phyloP scores from a whole-genome alignment of 2,797 vertebrate species.

The Rhinogobio ventralis region DNA sequence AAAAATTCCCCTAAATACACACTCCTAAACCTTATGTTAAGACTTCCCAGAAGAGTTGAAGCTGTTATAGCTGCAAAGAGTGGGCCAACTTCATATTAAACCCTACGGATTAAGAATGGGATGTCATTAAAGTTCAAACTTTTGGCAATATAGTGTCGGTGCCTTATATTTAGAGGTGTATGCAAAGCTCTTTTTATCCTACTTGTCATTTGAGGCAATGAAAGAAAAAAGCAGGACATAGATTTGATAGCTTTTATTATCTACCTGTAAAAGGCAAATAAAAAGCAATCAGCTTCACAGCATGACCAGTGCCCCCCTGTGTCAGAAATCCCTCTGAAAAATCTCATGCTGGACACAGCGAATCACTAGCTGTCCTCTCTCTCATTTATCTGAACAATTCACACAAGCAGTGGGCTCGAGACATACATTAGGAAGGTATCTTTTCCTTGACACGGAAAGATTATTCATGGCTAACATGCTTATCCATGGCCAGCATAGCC shows the following conservation, averaged over 20 bases:
- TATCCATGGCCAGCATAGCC: not conserved
- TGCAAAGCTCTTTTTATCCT: not conserved
- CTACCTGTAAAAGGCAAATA: conserved; percentile 32
- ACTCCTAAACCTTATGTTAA: no score
- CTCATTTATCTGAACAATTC: conserved; percentile 29
- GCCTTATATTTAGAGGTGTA: not conserved
- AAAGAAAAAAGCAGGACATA: conserved; percentile 23
- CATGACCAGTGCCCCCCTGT: conserved; percentile 30
- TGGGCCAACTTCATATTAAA: no score
- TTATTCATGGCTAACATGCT: conserved; percentile 5
- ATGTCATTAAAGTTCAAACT: no score
- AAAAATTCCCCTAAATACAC: no score
- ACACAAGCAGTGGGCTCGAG: conserved; percentile 23
- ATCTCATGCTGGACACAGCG: conserved; percentile 28
- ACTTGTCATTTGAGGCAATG: conserved; percentile 8
- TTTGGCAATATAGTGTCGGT: no score
- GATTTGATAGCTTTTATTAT: conserved; percentile 32
- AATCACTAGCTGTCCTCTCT: conserved; percentile 21
- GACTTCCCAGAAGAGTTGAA: no score
- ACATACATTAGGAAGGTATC: not conserved
- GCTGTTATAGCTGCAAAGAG: no score
- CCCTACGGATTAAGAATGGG: no score
- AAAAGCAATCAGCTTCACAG: conserved; percentile 52
- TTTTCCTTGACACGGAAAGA: not conserved
- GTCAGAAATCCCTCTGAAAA: conserved; percentile 39